phyloP scores from a whole-genome alignment of 2,797 vertebrate species.

The Mormyrus hasselquistii region DNA sequence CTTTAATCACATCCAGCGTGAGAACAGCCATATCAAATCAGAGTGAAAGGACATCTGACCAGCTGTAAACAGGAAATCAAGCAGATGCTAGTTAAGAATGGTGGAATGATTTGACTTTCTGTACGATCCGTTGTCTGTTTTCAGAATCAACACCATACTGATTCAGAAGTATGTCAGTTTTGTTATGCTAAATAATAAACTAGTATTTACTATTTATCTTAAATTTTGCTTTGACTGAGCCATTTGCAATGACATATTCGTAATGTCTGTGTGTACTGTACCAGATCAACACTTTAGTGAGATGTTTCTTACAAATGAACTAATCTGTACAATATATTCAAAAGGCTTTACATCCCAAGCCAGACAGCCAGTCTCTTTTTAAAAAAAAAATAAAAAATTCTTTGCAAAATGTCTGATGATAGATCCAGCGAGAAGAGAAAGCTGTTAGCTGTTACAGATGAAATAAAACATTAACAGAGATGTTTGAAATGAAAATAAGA shows the following conservation, averaged over 20 bases:
- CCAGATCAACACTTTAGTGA: not conserved
- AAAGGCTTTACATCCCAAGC: not conserved
- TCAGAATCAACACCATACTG: not conserved
- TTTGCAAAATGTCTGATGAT: not conserved
- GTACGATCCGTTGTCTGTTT: not conserved
- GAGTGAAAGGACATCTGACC: not conserved
- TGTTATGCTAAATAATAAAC: not conserved
- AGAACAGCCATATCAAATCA: not conserved
- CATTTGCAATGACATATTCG: not conserved
- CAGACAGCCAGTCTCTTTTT: not conserved
- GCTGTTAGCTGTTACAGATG: not conserved
- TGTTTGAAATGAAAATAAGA: slow-evolving; percentile 12
- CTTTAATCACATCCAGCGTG: not conserved
- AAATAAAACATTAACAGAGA: not conserved
- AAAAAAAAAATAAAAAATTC: not conserved
- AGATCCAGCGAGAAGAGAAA: not conserved
- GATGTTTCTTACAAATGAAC: not conserved
- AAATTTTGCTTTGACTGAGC: not conserved
- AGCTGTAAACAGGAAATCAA: slow-evolving; percentile 22
- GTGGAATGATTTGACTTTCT: not conserved
- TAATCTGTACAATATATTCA: not conserved
- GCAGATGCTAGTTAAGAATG: slow-evolving; percentile 1
- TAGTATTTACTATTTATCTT: not conserved
- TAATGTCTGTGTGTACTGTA: not conserved
- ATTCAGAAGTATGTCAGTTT: not conserved